A percentile compares a stretch with the other conserved stretches of the same genome.
Conservation (phyloP, 2,797 vertebrate species). For the Labeo calbasu region DNA sequence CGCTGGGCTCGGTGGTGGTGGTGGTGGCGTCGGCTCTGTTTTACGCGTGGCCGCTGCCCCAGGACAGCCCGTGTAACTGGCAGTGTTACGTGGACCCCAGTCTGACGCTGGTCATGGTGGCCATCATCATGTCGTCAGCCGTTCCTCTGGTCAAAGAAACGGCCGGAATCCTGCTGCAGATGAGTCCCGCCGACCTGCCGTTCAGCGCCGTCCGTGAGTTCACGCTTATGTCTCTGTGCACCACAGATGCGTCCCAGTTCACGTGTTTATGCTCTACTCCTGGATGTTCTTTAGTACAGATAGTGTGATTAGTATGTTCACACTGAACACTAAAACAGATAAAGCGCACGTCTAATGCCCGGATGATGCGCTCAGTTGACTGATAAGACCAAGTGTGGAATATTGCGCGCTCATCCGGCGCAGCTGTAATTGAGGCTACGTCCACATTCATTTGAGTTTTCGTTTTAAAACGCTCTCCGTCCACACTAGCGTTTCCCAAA, state of each 20-base stretch:
- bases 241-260: neutral
- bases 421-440: too few species aligned
- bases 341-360: too few species aligned
- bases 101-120: slow-evolving; percentile 83
- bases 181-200: slow-evolving; percentile 79
- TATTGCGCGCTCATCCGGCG: too few species aligned
- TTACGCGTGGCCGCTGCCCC: slow-evolving; percentile 75
- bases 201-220: slow-evolving; percentile 80
- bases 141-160: slow-evolving; percentile 85
- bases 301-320: neutral
- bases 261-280: neutral
- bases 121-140: slow-evolving; percentile 83
- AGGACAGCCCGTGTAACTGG: slow-evolving; percentile 77
- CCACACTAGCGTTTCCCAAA: too few species aligned
- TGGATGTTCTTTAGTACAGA: neutral
- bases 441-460: too few species aligned
- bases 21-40: slow-evolving; percentile 84
- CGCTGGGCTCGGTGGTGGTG: slow-evolving; percentile 85
- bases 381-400: too few species aligned
- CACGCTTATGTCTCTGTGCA: neutral
- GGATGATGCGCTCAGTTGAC: too few species aligned
- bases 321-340: neutral
- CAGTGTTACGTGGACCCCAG: slow-evolving; percentile 87
- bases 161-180: slow-evolving; percentile 81
- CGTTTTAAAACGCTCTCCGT: too few species aligned